These are phyloP conservation scores for Epizoanthus illoricatus DNA, from an alignment of 92 coral and sea anemone genomes.

Conservation along the genomic window DNA sequence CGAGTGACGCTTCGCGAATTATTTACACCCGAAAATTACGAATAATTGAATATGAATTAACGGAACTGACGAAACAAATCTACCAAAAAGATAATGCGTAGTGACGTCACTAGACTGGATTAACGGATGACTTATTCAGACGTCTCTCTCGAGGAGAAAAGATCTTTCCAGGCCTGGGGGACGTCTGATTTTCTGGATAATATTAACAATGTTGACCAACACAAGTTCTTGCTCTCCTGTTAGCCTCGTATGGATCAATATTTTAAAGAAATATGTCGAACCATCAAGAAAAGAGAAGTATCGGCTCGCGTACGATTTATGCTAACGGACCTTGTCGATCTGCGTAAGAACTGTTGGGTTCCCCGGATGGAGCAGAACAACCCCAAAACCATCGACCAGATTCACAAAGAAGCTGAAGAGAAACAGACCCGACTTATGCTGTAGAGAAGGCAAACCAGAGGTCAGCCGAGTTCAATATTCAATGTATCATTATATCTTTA, in stretches of 20 bases:
- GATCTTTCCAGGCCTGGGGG: too few species aligned
- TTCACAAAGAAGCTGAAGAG: conserved; percentile 87
- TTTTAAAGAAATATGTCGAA: conserved; percentile 72
- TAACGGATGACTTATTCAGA: too few species aligned
- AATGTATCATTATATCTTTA: background rate
- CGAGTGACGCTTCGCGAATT: too few species aligned
- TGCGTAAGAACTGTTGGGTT: conserved; percentile 81
- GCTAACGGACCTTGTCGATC: conserved; percentile 85
- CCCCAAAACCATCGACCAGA: conserved; percentile 97
- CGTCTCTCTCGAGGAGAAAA: too few species aligned
- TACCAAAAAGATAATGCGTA: too few species aligned
- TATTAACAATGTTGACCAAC: too few species aligned
- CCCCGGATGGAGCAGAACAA: conserved; percentile 89
- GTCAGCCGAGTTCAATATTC: conserved; percentile 21
- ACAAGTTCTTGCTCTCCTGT: background rate
- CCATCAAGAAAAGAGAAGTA: conserved; percentile 60
- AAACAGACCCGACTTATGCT: conserved; percentile 54
- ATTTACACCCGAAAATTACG: too few species aligned
- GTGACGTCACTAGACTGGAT: too few species aligned
- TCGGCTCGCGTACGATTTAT: conserved; percentile 87
- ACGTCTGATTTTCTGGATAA: too few species aligned
- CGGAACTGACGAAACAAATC: too few species aligned
- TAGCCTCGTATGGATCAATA: conserved; percentile 93
- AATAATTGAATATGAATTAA: too few species aligned
- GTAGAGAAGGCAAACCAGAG: conserved; percentile 54